Conservation (phyloP, 1,140 invertebrate species). For the Propsilocerus akamusi region DNA sequence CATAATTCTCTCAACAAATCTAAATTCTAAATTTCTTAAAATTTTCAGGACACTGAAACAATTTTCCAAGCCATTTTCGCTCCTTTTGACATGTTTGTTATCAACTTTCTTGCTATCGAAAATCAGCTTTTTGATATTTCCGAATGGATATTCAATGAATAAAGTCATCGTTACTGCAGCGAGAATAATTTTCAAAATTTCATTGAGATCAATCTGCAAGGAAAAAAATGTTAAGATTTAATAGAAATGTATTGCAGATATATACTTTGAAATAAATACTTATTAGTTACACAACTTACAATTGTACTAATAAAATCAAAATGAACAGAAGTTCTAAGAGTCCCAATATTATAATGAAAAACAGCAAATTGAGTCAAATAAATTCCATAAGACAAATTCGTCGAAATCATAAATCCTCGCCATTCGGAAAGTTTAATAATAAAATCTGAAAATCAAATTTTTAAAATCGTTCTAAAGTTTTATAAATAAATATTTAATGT, state of each 20-base stretch:
- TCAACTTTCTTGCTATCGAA: conserved; percentile 8
- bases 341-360: conserved; percentile 44
- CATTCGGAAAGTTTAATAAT: conserved; percentile 31
- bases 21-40: too few relatives aligned
- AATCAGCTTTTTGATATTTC: conserved; percentile 39
- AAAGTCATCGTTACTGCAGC: conserved; percentile 38
- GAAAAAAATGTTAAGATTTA: conserved; percentile 5
- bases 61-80: too few relatives aligned
- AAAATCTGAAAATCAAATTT: conserved; percentile 21
- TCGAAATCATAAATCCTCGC: conserved; percentile 38
- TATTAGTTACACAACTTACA: conserved; percentile 19
- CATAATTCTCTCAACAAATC: too few relatives aligned
- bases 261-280: background rate
- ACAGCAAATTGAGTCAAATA: conserved; percentile 49
- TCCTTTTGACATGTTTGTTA: too few relatives aligned
- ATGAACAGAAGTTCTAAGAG: conserved; percentile 28
- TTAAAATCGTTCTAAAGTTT: background rate
- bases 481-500: background rate
- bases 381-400: conserved; percentile 40
- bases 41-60: too few relatives aligned
- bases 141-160: conserved; percentile 44
- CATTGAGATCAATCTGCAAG: conserved; percentile 34
- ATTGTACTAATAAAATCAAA: conserved; percentile 32
- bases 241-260: background rate
- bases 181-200: conserved; percentile 32